phyloP scores from a whole-genome alignment of 2,113 vertebrate species.

The Heterochromis multidens region DNA sequence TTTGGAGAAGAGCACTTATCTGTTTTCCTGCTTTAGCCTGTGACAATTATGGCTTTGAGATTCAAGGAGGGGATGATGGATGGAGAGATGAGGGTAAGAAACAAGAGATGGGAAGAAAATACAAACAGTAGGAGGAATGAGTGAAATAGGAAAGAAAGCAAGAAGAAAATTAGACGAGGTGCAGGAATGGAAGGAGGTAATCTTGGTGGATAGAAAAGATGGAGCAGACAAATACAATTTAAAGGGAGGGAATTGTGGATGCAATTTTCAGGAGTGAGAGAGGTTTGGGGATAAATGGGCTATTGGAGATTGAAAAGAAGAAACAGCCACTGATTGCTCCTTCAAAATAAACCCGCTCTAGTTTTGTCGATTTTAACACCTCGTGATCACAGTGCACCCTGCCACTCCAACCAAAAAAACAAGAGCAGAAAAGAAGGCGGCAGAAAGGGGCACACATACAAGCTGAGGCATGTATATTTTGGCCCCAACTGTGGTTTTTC shows the following conservation, averaged over 20 bases:
- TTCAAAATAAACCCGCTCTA: conserved; percentile 37
- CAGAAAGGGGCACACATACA: background rate
- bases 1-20: background rate
- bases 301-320: conserved; percentile 18
- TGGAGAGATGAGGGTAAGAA: background rate
- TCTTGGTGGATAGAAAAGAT: background rate
- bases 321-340: conserved; percentile 9
- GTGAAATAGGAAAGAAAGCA: background rate
- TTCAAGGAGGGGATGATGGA: background rate
- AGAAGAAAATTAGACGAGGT: background rate
- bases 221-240: background rate
- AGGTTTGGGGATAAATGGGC: conserved; percentile 10
- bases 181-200: background rate
- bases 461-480: conserved; percentile 16
- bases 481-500: background rate
- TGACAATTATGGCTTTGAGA: background rate
- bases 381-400: background rate
- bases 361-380: conserved; percentile 40
- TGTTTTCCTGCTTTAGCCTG: background rate
- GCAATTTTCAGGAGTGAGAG: conserved; percentile 21
- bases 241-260: background rate
- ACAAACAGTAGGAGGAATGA: background rate
- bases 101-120: background rate
- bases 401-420: background rate
- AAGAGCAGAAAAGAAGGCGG: background rate